phyloP scores from a whole-genome alignment of 2,113 vertebrate species.

The Elanoides forficatus region DNA sequence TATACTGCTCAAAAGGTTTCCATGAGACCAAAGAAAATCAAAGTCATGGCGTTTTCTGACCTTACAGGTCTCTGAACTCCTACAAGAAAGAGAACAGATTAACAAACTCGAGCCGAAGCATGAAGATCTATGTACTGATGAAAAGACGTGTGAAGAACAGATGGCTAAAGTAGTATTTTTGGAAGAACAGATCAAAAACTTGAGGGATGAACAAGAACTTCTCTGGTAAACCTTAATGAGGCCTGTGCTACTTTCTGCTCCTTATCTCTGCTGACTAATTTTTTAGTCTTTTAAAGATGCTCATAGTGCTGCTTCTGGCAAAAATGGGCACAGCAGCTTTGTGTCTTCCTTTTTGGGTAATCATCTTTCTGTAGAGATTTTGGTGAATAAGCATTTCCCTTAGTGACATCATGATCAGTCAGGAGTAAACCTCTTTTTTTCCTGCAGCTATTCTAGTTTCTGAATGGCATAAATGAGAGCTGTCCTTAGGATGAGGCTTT shows the following conservation, averaged over 20 bases:
- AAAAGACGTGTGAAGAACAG: conserved; percentile 54
- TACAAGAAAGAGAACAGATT: conserved; percentile 48
- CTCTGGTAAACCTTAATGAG: conserved; percentile 50
- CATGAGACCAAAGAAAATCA: not conserved
- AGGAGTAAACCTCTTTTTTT: not conserved
- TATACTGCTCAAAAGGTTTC: not conserved
- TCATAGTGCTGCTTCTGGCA: not conserved
- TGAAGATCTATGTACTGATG: not conserved
- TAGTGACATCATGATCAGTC: not conserved
- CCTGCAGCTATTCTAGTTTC: not conserved
- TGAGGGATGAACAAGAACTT: conserved; percentile 70
- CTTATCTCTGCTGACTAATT: not conserved
- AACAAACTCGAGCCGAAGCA: not conserved
- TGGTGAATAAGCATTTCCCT: not conserved
- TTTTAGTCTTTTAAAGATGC: not conserved
- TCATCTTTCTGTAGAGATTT: not conserved
- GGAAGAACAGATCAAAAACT: conserved; percentile 68
- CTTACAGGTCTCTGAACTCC: conserved; percentile 66
- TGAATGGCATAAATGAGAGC: not conserved
- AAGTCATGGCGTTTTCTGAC: conserved; percentile 30
- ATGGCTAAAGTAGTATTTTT: conserved; percentile 53
- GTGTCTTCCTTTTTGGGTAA: not conserved
- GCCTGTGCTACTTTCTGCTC: not conserved
- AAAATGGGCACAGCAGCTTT: not conserved
- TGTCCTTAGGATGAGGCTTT: not conserved